These are phyloP conservation scores for Ophioderma brevispina DNA, from an alignment of 35 echinoderm and acorn worm genomes.

Conservation along the genomic window DNA sequence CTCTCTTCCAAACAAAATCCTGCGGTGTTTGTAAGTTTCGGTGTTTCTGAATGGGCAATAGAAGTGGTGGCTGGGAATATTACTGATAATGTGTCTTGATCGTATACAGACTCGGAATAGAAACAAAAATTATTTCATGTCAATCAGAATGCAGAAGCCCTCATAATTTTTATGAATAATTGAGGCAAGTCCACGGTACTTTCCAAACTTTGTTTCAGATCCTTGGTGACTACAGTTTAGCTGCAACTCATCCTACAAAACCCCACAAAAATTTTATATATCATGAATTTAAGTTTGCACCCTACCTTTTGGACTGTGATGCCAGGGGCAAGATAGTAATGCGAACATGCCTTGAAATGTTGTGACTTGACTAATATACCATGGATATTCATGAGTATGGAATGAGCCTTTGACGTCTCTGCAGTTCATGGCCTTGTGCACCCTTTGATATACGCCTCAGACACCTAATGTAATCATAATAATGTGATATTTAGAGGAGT, in stretches of 20 bases:
- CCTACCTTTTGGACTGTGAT: conserved; percentile 41
- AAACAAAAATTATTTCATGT: neutral
- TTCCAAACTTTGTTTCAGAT: too few species aligned
- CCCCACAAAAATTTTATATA: too few species aligned
- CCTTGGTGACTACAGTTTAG: too few species aligned
- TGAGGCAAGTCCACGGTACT: too few species aligned
- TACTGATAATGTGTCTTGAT: conserved; percentile 60
- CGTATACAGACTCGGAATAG: conserved; percentile 57
- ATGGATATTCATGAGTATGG: conserved; percentile 98
- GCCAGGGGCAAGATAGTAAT: conserved; percentile 84
- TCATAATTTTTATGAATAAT: too few species aligned
- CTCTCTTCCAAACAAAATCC: conserved; percentile 64
- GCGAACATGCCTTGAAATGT: conserved; percentile 90
- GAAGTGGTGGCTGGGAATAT: conserved; percentile 82
- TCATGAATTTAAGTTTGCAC: too few species aligned
- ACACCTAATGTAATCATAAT: too few species aligned
- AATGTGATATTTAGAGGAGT: too few species aligned
- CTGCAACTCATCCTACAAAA: too few species aligned
- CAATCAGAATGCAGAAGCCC: too few species aligned
- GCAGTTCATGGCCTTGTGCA: too few species aligned
- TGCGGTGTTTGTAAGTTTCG: conserved; percentile 53
- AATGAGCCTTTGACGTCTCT: conserved; percentile 98
- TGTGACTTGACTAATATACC: conserved; percentile 94
- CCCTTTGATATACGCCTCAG: too few species aligned
- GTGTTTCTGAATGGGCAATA: conserved; percentile 68